phyloP scores from a whole-genome alignment of 2,797 vertebrate species.

The Lerista edwardsae region DNA sequence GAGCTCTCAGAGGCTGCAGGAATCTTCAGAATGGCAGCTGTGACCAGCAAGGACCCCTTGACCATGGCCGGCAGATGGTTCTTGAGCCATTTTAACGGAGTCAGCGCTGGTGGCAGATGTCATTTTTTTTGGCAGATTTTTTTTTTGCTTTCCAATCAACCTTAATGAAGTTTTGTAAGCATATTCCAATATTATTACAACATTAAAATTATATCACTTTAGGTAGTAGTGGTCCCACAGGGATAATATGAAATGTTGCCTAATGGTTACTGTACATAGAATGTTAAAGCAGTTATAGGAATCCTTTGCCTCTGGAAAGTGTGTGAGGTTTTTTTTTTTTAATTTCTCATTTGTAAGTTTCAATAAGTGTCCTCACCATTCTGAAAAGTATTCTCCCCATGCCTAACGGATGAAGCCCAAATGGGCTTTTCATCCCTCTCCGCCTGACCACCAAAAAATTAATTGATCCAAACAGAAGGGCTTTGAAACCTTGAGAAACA shows the following conservation, averaged over 20 bases:
- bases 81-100: too few species aligned
- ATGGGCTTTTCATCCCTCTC: background rate
- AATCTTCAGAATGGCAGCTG: too few species aligned
- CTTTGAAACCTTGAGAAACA: background rate
- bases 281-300: slow-evolving; percentile 1
- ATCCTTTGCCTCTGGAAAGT: background rate
- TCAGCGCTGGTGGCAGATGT: too few species aligned
- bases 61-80: too few species aligned
- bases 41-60: too few species aligned
- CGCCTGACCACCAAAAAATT: background rate
- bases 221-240: background rate
- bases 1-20: too few species aligned
- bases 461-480: background rate
- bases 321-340: background rate
- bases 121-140: too few species aligned
- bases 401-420: background rate
- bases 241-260: slow-evolving; percentile 3
- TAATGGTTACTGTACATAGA: slow-evolving; percentile 1
- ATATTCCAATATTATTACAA: slow-evolving; percentile 38
- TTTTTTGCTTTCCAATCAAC: slow-evolving; percentile 20
- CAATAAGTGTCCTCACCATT: background rate
- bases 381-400: background rate
- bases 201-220: slow-evolving; percentile 25
- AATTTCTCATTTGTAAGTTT: background rate
- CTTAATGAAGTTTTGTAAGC: slow-evolving; percentile 28